Base-by-base conservation (phyloP, 2,888 invertebrate species). In the Heliconius ismenius region DNA sequence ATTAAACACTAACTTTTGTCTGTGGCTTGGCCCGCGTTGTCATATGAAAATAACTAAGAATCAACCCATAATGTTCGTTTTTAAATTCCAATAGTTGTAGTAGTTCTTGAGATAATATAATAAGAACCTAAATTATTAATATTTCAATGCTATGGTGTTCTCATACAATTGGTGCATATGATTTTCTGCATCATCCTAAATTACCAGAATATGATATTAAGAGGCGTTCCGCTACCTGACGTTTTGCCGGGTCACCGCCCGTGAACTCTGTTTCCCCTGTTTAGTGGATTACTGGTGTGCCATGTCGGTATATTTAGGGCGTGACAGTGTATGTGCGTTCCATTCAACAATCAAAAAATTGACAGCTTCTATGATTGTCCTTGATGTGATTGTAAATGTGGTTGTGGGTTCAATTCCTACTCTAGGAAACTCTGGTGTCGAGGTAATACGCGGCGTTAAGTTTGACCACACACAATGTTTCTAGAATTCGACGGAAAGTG, bases 241-340 rank as follows among this genome's bases (percentile, higher is more conserved):
- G 79, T 78, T 83, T 87, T 84, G 83, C 83, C 90, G 89, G 92
- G 92, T 92, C 93, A 93, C 86, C 85, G 92, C 88, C 92, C 92
- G 90, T 93, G 92, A 92, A 92, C 92, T 88, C 89, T 87, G 89
- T 89, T 91, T 92, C 91, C 92, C 91, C 86, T 87, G 81, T 85
- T 83, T 63, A 84, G 80, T 84, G 82, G 83, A 83, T 81, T 80
- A 83, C 84, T 86, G 83, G 69, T 73, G 68, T 79, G 78, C 80
- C 81, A 82, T 79, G 79, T 82, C 81, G 79, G 83, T 82, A 86
- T 89, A 89, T 90, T 86, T 89, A 83, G 90, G 87, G 87, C 91
- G 87, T 89, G 86, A 88, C 89, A 68, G 68, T 73, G 68, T 43
- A 63, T 76, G 74, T 77, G 72, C 70, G 68, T 79, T 78, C 58